These are phyloP conservation scores for Tinea trinotella DNA, from an alignment of 2,888 invertebrate species.

Conservation along the genomic window DNA sequence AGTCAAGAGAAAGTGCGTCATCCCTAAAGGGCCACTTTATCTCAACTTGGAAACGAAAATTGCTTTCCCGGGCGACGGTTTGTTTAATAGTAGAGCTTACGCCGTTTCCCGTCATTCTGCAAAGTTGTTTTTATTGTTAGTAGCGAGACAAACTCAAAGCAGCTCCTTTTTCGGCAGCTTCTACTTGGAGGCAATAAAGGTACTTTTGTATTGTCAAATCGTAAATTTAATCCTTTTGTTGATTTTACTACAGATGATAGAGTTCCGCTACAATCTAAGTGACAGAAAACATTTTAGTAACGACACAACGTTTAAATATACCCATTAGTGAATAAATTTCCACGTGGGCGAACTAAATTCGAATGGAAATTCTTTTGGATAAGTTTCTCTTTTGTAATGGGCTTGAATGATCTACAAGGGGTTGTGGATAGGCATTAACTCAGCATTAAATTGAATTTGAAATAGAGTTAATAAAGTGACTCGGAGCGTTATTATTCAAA, in stretches of 20 bases:
- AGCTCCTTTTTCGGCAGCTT: conserved; percentile 13
- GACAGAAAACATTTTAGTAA: background rate
- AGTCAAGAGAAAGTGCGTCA: conserved; percentile 13
- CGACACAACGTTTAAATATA: background rate
- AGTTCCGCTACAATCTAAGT: background rate
- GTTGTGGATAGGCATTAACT: background rate
- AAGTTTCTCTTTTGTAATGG: background rate
- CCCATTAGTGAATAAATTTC: background rate
- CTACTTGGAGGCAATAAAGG: conserved; percentile 15
- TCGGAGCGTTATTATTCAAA: conserved; percentile 14
- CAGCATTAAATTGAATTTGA: conserved; percentile 8
- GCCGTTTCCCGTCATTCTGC: conserved; percentile 22
- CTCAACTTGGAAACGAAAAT: conserved; percentile 34
- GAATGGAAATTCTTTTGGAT: background rate
- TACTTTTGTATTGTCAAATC: conserved; percentile 16
- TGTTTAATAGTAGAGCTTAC: conserved; percentile 35
- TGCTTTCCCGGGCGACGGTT: conserved; percentile 31
- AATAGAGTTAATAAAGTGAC: conserved; percentile 16
- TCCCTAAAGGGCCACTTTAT: conserved; percentile 34
- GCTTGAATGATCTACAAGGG: background rate
- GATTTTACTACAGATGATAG: conserved; percentile 2
- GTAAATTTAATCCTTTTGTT: conserved; percentile 18
- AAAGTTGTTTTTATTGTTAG: conserved; percentile 23
- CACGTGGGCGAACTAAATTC: background rate
- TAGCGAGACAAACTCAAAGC: conserved; percentile 18